A percentile compares a stretch with the other conserved stretches of the same genome.
Evolutionary conservation across 2,113 vertebrate species (phyloP).

Genomic region (Camelus dromedarius): DNA sequence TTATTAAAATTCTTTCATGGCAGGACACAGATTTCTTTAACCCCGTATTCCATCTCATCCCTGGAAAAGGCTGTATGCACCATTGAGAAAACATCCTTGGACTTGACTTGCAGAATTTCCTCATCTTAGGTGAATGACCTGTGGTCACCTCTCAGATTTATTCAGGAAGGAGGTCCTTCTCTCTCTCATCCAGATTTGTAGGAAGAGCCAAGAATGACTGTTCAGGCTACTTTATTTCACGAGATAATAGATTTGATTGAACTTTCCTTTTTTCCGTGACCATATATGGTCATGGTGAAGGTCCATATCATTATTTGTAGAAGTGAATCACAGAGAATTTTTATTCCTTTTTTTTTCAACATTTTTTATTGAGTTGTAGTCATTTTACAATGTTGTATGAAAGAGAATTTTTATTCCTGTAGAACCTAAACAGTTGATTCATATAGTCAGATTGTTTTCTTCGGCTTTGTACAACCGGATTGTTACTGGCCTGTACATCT

Average conservation of each 20-base stretch:
- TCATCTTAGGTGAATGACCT: background rate
- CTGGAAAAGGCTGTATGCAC: too few relatives aligned
- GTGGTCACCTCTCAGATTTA: background rate
- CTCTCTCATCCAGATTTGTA: background rate
- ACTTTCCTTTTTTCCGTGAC: background rate
- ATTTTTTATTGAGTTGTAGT: too few relatives aligned
- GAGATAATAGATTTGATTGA: background rate
- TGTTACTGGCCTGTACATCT: background rate
- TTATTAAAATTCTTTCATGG: background rate
- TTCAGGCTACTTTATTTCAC: constrained; percentile 18
- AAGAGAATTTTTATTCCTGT: background rate
- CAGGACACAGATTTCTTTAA: background rate
- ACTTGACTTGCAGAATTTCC: background rate
- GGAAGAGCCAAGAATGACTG: background rate
- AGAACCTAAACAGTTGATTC: background rate
- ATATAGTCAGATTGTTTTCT: constrained; percentile 9
- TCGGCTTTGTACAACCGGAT: background rate
- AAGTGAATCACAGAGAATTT: constrained; percentile 18
- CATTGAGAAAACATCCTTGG: background rate
- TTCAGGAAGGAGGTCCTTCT: background rate
- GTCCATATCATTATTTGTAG: background rate
- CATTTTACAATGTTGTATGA: too few relatives aligned
- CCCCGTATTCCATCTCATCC: background rate
- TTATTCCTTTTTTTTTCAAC: too few relatives aligned
- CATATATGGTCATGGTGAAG: background rate